A percentile compares a stretch with the other conserved stretches of the same genome.
phyloP scores from a whole-genome alignment of 2,797 vertebrate species.

The Tragelaphus eurycerus region DNA sequence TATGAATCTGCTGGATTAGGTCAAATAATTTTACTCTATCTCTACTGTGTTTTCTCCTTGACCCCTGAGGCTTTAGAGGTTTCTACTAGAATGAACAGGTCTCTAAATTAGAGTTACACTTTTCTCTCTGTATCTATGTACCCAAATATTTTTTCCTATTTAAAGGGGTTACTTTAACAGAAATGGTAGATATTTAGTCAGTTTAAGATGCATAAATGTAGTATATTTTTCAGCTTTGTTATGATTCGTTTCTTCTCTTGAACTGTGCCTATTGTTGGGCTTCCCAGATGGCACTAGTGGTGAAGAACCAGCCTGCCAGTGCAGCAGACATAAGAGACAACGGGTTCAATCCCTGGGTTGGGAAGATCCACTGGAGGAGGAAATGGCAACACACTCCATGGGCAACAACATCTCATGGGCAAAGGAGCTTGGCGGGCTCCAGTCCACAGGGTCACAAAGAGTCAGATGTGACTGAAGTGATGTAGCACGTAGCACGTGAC shows the following conservation, averaged over 20 bases:
- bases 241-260: conserved; percentile 10
- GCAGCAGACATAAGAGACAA: not conserved
- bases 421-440: not conserved
- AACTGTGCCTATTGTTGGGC: not conserved
- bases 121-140: not conserved
- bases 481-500: not conserved
- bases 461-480: not conserved
- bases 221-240: not conserved
- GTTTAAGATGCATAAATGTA: not conserved
- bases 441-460: not conserved
- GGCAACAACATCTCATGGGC: not conserved
- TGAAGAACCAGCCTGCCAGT: not conserved
- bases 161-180: not conserved
- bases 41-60: not conserved
- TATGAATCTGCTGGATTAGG: not conserved
- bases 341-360: not conserved
- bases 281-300: not conserved
- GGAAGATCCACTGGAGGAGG: not conserved
- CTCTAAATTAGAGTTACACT: not conserved
- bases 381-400: not conserved
- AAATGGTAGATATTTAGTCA: not conserved
- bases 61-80: not conserved
- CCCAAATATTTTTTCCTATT: not conserved
- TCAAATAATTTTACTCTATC: not conserved
- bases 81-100: not conserved